Evolutionary conservation across 2,797 vertebrate species (phyloP).

Genomic region (Thaleichthys pacificus): DNA sequence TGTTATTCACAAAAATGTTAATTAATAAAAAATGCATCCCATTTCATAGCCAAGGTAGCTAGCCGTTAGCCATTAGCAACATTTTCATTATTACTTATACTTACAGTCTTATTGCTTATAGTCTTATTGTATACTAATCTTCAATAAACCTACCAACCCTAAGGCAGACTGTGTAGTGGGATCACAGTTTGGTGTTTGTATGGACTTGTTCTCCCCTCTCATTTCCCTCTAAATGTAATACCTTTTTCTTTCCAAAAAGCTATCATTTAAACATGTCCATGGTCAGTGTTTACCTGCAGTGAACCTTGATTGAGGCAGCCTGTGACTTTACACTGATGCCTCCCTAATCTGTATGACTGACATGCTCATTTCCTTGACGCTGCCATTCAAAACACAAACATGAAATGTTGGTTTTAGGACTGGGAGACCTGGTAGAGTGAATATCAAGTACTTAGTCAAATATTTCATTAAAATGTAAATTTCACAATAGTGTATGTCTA

Average conservation of each 20-base stretch:
- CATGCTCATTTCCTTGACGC: slow-evolving; percentile 81
- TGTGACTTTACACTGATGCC: slow-evolving; percentile 81
- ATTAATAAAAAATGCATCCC: background rate
- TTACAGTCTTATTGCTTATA: no score
- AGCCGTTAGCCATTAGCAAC: background rate
- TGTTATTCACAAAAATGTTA: background rate
- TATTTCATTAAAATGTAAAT: slow-evolving; percentile 92
- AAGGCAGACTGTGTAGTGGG: background rate
- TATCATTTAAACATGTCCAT: slow-evolving; percentile 75
- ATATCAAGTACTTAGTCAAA: slow-evolving; percentile 88
- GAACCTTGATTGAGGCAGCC: slow-evolving; percentile 74
- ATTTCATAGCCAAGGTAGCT: background rate
- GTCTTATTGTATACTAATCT: background rate
- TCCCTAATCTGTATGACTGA: slow-evolving; percentile 80
- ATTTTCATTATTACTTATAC: background rate
- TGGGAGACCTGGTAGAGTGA: slow-evolving; percentile 80
- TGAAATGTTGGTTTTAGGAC: slow-evolving; percentile 81
- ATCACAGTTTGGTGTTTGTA: slow-evolving; percentile 38
- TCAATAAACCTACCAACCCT: background rate
- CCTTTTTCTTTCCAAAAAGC: slow-evolving; percentile 44
- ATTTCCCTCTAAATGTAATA: slow-evolving; percentile 48
- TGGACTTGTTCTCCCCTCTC: slow-evolving; percentile 37
- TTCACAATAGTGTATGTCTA: slow-evolving; percentile 76
- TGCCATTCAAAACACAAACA: slow-evolving; percentile 88
- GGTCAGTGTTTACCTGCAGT: slow-evolving; percentile 78